Base-by-base conservation (phyloP, 1,140 invertebrate species). In the Drosophila hydei region DNA sequence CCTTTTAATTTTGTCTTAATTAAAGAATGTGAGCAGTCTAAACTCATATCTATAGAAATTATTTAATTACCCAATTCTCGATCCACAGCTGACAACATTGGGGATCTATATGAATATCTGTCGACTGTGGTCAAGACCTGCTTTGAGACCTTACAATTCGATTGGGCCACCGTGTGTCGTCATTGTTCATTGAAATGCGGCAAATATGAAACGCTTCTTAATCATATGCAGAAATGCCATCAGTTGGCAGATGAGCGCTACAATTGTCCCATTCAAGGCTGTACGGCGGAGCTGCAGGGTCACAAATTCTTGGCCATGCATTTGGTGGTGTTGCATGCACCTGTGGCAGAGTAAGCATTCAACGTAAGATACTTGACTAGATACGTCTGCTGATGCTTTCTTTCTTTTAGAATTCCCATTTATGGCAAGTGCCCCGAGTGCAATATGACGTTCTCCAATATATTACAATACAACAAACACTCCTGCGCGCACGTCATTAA, bases 391-490 rank as follows among this genome's bases (percentile, higher is more conserved):
- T n/a, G n/a, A 0, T 55, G 33, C 0, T 7, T 23, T 52, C 6
- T 51, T 5, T 36, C 1, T 38, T 72, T 0, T 43, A 91, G 90
- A n/a, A 60, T 91, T 3, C 50, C 67, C 14, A 90, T 91, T 11
- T 91, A 91, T 51, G 77, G 89, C 48, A 70, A 61, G 25, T 91
- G 90, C 30, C 78, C 87, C 7, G 87, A 85, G 48, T 91, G 90
- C 61, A 62, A 77, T 9, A 67, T 85, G 64, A 88, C 79, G 0
- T 91, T 89, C 12, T 90, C 90, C 0, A 91, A 83, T 14, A 79
- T 91, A 45, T 18, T 77, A 40, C 75, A 83, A 8, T 89, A 83
- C 5, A 91, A 91, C 50, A 91, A 91, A 55, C 90, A 91, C 52
- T 91, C 90, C 2, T 91, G 90, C 14, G 81, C 84, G 7, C 83